Conservation (phyloP, 2,113 vertebrate genomes). For the Amazona guildingii region DNA sequence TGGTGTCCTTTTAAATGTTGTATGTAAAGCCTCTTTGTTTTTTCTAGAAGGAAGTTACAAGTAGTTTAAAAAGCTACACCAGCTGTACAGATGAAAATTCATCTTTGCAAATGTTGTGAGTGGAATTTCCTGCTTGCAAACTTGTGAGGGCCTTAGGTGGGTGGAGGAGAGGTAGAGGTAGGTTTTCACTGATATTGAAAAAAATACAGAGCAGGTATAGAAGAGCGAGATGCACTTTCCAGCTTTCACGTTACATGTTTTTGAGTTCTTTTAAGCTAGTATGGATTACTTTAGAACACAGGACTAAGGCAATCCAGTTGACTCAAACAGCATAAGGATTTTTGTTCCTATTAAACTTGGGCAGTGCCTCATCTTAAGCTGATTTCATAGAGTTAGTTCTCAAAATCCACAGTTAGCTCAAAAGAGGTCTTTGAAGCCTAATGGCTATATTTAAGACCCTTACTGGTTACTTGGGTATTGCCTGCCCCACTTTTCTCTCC, state of each 20-base stretch:
- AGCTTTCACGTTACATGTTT: background rate
- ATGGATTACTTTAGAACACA: background rate
- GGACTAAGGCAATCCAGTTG: background rate
- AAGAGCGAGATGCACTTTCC: background rate
- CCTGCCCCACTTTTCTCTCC: background rate
- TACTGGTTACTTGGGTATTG: background rate
- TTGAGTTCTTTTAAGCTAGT: background rate
- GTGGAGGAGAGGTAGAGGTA: background rate
- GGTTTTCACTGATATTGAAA: background rate
- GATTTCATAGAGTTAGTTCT: background rate
- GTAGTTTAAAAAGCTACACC: background rate
- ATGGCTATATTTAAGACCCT: background rate
- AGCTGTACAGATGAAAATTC: background rate
- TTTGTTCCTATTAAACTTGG: background rate
- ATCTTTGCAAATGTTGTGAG: background rate
- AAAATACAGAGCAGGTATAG: background rate
- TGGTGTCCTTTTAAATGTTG: background rate
- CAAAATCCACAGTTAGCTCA: background rate
- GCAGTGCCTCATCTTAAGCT: background rate
- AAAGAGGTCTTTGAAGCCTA: background rate
- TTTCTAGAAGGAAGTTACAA: background rate
- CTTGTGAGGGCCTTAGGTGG: background rate
- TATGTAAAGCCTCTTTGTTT: background rate
- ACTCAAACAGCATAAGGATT: background rate
- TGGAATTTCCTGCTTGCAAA: background rate